Evolutionary conservation across 2,888 invertebrate species (phyloP).

Genomic region (Exocentrus adspersus): DNA sequence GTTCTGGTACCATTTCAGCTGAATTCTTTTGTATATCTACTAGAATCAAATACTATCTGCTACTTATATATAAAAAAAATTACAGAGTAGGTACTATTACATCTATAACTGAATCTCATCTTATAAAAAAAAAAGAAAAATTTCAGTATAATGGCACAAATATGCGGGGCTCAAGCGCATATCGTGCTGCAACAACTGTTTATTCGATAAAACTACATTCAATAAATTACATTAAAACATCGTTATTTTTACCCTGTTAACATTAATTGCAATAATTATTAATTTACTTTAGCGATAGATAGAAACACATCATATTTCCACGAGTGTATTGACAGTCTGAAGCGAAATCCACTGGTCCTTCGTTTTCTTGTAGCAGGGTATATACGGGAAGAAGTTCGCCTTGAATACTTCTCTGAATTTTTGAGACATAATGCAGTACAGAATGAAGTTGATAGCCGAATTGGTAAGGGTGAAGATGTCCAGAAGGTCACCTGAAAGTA

Average conservation of each 20-base stretch:
- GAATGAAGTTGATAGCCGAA: conserved; percentile 90
- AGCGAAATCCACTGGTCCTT: conserved; percentile 46
- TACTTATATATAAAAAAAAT: too few relatives aligned
- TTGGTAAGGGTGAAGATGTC: conserved; percentile 89
- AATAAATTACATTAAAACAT: conserved; percentile 3
- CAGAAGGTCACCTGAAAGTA: conserved; percentile 78
- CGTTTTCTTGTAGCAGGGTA: conserved; percentile 50
- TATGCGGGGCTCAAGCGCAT: conserved; percentile 25
- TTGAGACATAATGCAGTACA: conserved; percentile 92
- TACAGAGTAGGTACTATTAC: too few relatives aligned
- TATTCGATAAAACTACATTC: conserved; percentile 5
- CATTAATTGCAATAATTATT: conserved; percentile 14
- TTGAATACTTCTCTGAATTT: conserved; percentile 86
- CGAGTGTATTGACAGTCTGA: conserved; percentile 40
- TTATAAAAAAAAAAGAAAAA: too few relatives aligned
- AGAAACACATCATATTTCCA: conserved; percentile 26
- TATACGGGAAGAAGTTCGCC: conserved; percentile 75
- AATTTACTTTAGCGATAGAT: neutral
- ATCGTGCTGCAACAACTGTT: conserved; percentile 5
- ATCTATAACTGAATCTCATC: too few relatives aligned
- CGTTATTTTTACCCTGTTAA: conserved; percentile 22
- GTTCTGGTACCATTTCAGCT: too few relatives aligned
- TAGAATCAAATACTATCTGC: too few relatives aligned
- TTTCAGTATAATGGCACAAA: neutral
- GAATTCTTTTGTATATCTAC: too few relatives aligned